These are phyloP conservation scores for Notolepis coatsorum DNA, from an alignment of 2,797 vertebrate species.

Conservation along the genomic window DNA sequence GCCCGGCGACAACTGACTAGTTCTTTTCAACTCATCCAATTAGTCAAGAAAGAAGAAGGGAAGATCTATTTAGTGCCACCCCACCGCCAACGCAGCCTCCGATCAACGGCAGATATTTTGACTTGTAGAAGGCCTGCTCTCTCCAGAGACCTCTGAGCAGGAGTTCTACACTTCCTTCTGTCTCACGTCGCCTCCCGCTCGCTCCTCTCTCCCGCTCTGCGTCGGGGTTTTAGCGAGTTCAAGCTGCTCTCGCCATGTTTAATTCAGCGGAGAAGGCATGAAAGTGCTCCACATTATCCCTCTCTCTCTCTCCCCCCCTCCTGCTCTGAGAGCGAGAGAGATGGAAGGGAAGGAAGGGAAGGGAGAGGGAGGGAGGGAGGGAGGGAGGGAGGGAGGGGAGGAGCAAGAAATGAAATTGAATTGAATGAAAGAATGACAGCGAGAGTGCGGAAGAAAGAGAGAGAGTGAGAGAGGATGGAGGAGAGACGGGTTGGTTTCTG, in stretches of 20 bases:
- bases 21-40: slow-evolving; percentile 58
- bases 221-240: slow-evolving; percentile 36
- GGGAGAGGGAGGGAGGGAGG: background rate
- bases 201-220: background rate
- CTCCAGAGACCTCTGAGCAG: slow-evolving; percentile 37
- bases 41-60: slow-evolving; percentile 34
- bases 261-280: slow-evolving; percentile 77
- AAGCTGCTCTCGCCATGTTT: slow-evolving; percentile 73
- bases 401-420: background rate
- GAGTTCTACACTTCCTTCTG: background rate
- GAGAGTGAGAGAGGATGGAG: slow-evolving; percentile 25
- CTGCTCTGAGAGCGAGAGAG: slow-evolving; percentile 14
- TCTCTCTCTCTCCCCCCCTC: slow-evolving; percentile 5
- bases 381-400: background rate
- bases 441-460: slow-evolving; percentile 15
- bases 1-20: slow-evolving; percentile 40
- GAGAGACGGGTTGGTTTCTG: slow-evolving; percentile 37
- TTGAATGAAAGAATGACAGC: too few species aligned
- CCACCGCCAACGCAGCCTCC: background rate
- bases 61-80: slow-evolving; percentile 29
- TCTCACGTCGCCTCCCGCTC: slow-evolving; percentile 1
- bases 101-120: slow-evolving; percentile 55
- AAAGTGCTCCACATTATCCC: slow-evolving; percentile 70
- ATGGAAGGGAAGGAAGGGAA: background rate
- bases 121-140: slow-evolving; percentile 54